Evolutionary conservation across 2,888 invertebrate genomes (phyloP).

Genomic region (Pammene aurita): DNA sequence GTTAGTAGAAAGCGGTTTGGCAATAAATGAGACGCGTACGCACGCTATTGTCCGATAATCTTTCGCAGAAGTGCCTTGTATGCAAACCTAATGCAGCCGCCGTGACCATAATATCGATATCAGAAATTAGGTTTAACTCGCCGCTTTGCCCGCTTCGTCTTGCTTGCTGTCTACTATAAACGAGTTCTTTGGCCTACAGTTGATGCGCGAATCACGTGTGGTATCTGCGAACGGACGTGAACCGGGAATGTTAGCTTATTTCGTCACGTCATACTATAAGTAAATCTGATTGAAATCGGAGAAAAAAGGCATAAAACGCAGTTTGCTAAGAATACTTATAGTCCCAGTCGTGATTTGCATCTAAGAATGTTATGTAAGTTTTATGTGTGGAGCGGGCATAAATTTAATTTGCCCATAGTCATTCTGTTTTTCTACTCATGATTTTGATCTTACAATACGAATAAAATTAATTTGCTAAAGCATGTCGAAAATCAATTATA

Average conservation of each 20-base stretch:
- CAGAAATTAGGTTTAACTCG: conserved; percentile 41
- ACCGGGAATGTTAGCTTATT: not conserved
- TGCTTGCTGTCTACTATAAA: conserved; percentile 1
- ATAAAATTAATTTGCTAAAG: conserved; percentile 21
- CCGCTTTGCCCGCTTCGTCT: conserved; percentile 15
- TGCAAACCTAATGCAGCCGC: conserved; percentile 64
- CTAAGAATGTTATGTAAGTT: too few species aligned
- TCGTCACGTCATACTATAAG: too few species aligned
- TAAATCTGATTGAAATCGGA: not conserved
- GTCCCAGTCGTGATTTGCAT: not conserved
- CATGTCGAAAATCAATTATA: conserved; percentile 26
- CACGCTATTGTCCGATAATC: conserved; percentile 78
- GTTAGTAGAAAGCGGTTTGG: conserved; percentile 82
- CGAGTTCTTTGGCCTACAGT: conserved; percentile 5
- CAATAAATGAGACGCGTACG: conserved; percentile 72
- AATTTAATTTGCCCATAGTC: not conserved
- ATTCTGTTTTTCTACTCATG: conserved; percentile 16
- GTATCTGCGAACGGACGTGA: not conserved
- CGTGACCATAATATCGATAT: conserved; percentile 66
- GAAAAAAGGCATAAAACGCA: not conserved
- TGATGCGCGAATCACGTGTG: not conserved
- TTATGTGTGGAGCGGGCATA: not conserved
- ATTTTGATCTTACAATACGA: conserved; percentile 16
- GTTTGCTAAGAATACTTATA: not conserved
- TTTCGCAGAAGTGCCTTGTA: conserved; percentile 77